These are phyloP conservation scores for Cylindroiulus punctatus DNA, from an alignment of 2,888 invertebrate species.

Conservation along the genomic window DNA sequence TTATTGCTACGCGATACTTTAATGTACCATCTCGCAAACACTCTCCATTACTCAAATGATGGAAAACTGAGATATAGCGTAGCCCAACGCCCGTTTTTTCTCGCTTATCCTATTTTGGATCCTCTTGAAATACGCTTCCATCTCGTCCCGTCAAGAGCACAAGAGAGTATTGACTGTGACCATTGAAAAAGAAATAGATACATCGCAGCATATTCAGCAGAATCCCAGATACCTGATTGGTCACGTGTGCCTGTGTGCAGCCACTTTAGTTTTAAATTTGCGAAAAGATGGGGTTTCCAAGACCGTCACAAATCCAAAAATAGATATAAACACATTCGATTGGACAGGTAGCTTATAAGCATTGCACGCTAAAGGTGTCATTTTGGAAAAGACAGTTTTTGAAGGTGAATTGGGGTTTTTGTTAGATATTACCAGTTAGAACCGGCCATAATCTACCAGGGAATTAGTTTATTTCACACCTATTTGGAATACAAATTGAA, in stretches of 20 bases:
- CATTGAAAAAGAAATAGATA: not conserved
- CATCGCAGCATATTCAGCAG: not conserved
- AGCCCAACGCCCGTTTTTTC: not conserved
- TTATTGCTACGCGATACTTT: constrained; percentile 18
- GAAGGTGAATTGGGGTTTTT: no score
- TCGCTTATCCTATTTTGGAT: not conserved
- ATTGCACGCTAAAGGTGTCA: not conserved
- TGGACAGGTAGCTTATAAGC: not conserved
- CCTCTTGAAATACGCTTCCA: not conserved
- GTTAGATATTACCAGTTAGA: no score
- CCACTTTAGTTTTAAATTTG: not conserved
- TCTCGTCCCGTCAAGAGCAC: constrained; percentile 3
- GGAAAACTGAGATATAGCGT: constrained; percentile 2
- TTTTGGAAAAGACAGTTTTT: not conserved
- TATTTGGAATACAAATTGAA: no score
- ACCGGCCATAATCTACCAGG: no score
- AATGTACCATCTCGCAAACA: constrained; percentile 10
- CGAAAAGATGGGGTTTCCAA: not conserved
- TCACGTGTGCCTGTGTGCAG: not conserved
- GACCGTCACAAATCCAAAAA: not conserved
- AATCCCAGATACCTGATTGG: not conserved
- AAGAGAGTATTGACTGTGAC: not conserved
- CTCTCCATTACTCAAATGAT: constrained; percentile 18
- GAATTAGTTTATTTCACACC: no score
- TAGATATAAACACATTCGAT: not conserved